Percentiles rank a stretch among this genome's conserved stretches.
Conservation (phyloP, 1,140 invertebrate genomes). For the Diabrotica virgifera region DNA sequence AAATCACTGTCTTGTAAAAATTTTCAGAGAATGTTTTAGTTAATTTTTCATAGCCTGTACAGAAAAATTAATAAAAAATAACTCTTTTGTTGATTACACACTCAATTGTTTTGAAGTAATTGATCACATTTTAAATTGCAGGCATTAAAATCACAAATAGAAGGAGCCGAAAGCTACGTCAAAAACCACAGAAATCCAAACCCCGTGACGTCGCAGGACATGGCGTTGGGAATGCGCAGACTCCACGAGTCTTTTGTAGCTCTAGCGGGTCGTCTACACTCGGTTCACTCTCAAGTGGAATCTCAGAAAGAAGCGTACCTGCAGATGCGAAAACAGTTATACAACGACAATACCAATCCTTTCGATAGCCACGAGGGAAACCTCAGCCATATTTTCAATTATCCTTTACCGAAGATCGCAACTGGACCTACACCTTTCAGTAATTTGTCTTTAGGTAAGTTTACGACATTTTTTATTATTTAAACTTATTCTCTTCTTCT, state of each 20-base stretch:
- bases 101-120: too few species aligned
- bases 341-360: conserved; percentile 76
- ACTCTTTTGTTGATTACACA: too few species aligned
- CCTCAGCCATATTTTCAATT: conserved; percentile 26
- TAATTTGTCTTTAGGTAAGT: conserved; percentile 25
- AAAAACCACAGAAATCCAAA: conserved; percentile 64
- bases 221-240: conserved; percentile 62
- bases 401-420: conserved; percentile 36
- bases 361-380: conserved; percentile 58
- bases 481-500: too few species aligned
- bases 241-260: conserved; percentile 83
- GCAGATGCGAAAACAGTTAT: conserved; percentile 71
- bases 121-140: not conserved
- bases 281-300: conserved; percentile 66
- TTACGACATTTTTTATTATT: not conserved
- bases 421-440: conserved; percentile 50
- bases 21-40: too few species aligned
- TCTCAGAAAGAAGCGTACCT: conserved; percentile 81
- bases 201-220: conserved; percentile 66
- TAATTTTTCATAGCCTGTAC: too few species aligned
- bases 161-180: conserved; percentile 70
- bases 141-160: conserved; percentile 67
- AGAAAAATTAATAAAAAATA: too few species aligned
- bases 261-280: conserved; percentile 77
- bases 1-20: too few species aligned